Evolutionary conservation across 2,113 vertebrate species (phyloP).

Genomic region (Nibea albiflora): DNA sequence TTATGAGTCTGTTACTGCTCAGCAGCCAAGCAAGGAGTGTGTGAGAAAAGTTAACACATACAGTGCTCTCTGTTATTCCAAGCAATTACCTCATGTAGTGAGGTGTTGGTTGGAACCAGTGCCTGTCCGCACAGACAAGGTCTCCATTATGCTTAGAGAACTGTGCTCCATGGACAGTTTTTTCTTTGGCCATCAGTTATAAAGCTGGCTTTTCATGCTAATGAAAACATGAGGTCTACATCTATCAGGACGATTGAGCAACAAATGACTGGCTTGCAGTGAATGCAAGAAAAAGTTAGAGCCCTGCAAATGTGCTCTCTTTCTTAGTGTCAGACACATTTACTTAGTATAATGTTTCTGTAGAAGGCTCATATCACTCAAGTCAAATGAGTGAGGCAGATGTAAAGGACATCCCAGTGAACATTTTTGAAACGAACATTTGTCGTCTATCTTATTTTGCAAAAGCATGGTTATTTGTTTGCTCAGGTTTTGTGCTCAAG

Average conservation of each 20-base stretch:
- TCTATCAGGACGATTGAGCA: slow-evolving; percentile 26
- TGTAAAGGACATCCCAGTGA: not conserved
- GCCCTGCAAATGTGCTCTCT: too few relatives aligned
- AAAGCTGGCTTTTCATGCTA: slow-evolving; percentile 47
- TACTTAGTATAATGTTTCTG: not conserved
- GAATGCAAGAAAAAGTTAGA: not conserved
- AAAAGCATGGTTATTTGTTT: slow-evolving; percentile 7
- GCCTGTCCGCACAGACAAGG: slow-evolving; percentile 53
- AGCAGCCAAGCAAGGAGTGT: not conserved
- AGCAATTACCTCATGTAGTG: slow-evolving; percentile 43
- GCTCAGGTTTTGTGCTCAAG: not conserved
- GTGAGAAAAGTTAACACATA: slow-evolving; percentile 28
- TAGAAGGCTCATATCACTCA: not conserved
- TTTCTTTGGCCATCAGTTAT: slow-evolving; percentile 11
- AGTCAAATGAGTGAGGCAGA: not conserved
- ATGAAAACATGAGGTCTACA: slow-evolving; percentile 34
- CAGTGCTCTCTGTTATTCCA: slow-evolving; percentile 33
- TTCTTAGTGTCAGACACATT: not conserved
- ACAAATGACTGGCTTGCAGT: slow-evolving; percentile 3
- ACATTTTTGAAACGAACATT: not conserved
- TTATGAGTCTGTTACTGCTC: not conserved
- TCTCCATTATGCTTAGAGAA: slow-evolving; percentile 36
- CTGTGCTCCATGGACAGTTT: not conserved
- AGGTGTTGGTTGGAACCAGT: slow-evolving; percentile 56
- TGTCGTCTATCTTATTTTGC: not conserved